Percentiles rank a stretch among this genome's conserved stretches.
phyloP scores from a whole-genome alignment of 1,140 invertebrate species.

The Diachasmimorpha longicaudata region DNA sequence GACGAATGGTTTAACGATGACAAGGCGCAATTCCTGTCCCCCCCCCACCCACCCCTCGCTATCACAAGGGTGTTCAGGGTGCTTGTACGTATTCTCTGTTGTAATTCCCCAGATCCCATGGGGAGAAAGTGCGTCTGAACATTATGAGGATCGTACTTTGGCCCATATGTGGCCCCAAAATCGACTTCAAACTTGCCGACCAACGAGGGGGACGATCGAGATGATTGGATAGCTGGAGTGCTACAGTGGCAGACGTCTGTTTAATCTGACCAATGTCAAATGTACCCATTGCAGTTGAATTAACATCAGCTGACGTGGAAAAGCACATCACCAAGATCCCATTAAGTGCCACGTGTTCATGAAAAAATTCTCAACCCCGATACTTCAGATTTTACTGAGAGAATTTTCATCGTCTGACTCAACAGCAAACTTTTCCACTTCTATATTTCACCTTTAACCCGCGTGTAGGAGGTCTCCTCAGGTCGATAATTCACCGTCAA shows the following conservation, averaged over 20 bases:
- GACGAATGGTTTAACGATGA: conserved; percentile 41
- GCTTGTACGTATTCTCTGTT: neutral
- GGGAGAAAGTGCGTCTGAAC: conserved; percentile 16
- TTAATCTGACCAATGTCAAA: conserved; percentile 7
- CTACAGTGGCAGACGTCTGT: neutral
- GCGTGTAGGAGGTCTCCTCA: too few species aligned
- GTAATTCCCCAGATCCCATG: neutral
- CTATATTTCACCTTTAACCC: too few species aligned
- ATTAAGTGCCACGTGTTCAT: neutral
- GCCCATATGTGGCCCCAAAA: conserved; percentile 16
- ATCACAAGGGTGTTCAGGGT: neutral
- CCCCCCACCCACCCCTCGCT: neutral
- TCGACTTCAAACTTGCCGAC: neutral
- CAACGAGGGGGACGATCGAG: neutral
- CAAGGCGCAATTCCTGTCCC: conserved; percentile 28
- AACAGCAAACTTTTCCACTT: too few species aligned
- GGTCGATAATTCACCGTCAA: conserved; percentile 18
- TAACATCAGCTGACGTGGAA: neutral
- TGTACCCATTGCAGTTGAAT: neutral
- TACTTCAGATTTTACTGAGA: neutral
- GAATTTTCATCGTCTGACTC: too few species aligned
- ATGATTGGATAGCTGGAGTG: neutral
- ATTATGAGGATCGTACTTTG: neutral
- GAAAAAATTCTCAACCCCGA: neutral
- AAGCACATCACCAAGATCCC: neutral